Percentiles rank a stretch among this genome's conserved stretches.
Conservation (phyloP, 2,888 invertebrate genomes). For the Automeris io region DNA sequence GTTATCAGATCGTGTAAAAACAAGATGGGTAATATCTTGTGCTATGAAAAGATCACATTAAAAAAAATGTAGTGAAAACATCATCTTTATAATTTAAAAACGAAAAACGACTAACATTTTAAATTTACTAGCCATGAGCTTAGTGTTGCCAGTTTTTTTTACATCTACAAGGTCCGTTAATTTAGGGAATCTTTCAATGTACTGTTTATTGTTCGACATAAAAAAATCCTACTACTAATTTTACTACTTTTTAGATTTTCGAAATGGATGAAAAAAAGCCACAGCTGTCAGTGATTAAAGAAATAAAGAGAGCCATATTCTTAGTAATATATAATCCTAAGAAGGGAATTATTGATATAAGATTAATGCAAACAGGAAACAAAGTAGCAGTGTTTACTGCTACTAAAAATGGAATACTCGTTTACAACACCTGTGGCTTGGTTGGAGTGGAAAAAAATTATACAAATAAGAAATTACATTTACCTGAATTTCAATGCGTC, state of each 20-base stretch:
- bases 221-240: not conserved
- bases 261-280: conserved; percentile 62
- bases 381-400: conserved; percentile 95
- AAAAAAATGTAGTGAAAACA: no score
- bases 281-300: conserved; percentile 55
- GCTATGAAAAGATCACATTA: no score
- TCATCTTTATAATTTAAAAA: no score
- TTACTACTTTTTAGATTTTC: conserved; percentile 47
- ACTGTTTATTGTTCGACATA: not conserved
- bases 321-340: conserved; percentile 95
- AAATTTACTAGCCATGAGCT: no score
- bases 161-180: no score
- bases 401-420: conserved; percentile 86
- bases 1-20: no score
- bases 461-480: conserved; percentile 74
- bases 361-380: conserved; percentile 92
- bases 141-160: no score
- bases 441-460: conserved; percentile 81
- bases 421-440: conserved; percentile 89
- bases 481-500: conserved; percentile 83
- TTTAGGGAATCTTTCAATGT: no score
- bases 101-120: no score
- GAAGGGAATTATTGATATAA: conserved; percentile 94
- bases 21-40: no score
- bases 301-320: conserved; percentile 83